A percentile compares a stretch with the other conserved stretches of the same genome.
Conservation (phyloP, 2,888 invertebrate genomes). For the Peribatodes rhomboidaria region DNA sequence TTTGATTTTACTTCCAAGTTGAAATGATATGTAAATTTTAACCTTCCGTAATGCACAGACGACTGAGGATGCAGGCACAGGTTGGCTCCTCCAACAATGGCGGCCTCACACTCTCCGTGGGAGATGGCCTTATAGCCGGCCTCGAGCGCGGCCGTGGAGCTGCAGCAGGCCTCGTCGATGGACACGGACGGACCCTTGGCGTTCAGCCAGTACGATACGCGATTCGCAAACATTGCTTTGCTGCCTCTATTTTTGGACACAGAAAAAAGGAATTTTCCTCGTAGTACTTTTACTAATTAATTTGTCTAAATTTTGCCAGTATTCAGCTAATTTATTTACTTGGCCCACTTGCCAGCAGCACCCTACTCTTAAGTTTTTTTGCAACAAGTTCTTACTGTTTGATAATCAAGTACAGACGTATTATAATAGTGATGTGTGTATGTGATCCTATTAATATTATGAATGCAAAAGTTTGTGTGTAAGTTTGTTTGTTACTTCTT, state of each 20-base stretch:
- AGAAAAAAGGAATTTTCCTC: background rate
- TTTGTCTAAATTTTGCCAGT: too few species aligned
- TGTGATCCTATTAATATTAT: too few species aligned
- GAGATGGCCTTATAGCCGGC: slow-evolving; percentile 56
- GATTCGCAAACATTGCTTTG: slow-evolving; percentile 63
- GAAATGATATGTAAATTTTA: too few species aligned
- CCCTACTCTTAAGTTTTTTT: too few species aligned
- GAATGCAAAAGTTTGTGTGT: too few species aligned
- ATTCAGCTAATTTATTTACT: too few species aligned
- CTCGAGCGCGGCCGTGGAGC: slow-evolving; percentile 58
- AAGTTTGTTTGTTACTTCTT: too few species aligned
- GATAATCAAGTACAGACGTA: too few species aligned
- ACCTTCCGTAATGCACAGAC: slow-evolving; percentile 48
- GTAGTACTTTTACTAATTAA: background rate
- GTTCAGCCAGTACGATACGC: slow-evolving; percentile 66
- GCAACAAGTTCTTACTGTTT: too few species aligned
- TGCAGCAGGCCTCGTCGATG: slow-evolving; percentile 58
- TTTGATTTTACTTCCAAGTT: too few species aligned
- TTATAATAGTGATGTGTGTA: too few species aligned
- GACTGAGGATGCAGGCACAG: slow-evolving; percentile 68
- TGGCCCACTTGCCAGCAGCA: too few species aligned
- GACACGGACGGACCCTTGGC: slow-evolving; percentile 62
- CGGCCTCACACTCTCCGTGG: slow-evolving; percentile 68
- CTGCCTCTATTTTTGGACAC: slow-evolving; percentile 46
- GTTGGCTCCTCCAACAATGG: slow-evolving; percentile 85